Conservation (phyloP, 2,797 vertebrate species). For the Aldrovandia affinis region DNA sequence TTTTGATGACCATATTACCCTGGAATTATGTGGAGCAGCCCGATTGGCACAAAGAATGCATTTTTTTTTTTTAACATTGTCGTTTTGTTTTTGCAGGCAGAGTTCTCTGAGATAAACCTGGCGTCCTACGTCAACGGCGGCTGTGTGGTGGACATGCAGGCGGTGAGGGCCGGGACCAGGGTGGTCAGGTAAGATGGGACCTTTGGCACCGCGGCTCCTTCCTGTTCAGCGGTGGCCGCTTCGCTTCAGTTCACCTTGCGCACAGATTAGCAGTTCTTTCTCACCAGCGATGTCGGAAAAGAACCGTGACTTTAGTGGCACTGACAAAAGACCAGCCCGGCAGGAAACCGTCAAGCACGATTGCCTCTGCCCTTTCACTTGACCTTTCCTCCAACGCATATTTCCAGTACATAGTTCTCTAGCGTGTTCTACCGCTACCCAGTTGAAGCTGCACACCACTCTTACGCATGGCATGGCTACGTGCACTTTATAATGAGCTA, state of each 20-base stretch:
- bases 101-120: conserved; percentile 94
- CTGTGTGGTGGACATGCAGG: conserved; percentile 95
- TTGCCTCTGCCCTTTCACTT: neutral
- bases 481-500: neutral
- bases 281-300: neutral
- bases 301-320: neutral
- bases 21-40: no score
- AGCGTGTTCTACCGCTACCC: neutral
- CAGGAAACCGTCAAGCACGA: neutral
- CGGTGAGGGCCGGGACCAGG: conserved; percentile 85
- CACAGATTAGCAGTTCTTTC: neutral
- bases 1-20: neutral
- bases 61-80: neutral
- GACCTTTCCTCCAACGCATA: neutral
- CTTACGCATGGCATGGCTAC: no score
- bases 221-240: neutral
- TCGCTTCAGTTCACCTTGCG: neutral
- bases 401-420: neutral
- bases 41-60: no score
- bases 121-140: conserved; percentile 87
- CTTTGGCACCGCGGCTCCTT: neutral
- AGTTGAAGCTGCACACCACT: neutral
- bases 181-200: conserved; percentile 85
- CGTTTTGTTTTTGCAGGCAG: conserved; percentile 76
- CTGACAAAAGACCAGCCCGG: neutral